Base-by-base conservation (phyloP, 2,888 invertebrate genomes). In the Troides oblongomaculatus region DNA sequence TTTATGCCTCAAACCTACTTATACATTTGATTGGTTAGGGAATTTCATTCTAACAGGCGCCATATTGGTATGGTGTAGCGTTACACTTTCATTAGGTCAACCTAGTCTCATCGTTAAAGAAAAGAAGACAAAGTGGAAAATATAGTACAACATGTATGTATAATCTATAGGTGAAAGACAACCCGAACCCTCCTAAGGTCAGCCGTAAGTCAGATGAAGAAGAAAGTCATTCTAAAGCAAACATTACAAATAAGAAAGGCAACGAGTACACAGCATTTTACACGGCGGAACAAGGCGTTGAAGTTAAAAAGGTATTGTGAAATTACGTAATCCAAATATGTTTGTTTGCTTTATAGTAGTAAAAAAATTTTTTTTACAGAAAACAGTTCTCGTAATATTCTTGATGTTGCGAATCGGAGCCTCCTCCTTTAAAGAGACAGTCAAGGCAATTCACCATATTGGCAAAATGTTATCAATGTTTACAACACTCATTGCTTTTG, bases 221-320 rank as follows among this genome's bases (percentile, higher is more conserved):
- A 17, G 60, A 66, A 8, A 50, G 53, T 39, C 39, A 39, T 21
- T 56, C 39, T 8, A 58, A 65, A 21, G 3, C 46, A 3, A 70
- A 61, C n/a, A n/a, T 53, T 5, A 43, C 53, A 1, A 70, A 60
- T 5, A 80, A 77, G 18, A 71, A 71, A 6, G 76, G 71, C 14
- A 66, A 50, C 7, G 85, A 84, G 56, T 89, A 91, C 69, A 77
- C 81, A 0, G 90, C 86, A 0, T 82, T 76, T 46, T 90, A 89
- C 72, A 85, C 79, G 43, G 75, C 81, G 0, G 84, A 86, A 63
- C 86, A 90, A 23, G 91, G 88, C 1, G 67, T 73, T 0, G 88
- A 89, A 81, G 90, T 90, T 0, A 90, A 89, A 75, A 78, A 86
- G 84, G 91, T 90, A 81, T 57, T 21, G 5, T 62, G 30, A 76